Evolutionary conservation across 2,888 invertebrate species (phyloP), one percentile per base, ranked within the genome.

Genomic region (Phortica magna): DNA sequence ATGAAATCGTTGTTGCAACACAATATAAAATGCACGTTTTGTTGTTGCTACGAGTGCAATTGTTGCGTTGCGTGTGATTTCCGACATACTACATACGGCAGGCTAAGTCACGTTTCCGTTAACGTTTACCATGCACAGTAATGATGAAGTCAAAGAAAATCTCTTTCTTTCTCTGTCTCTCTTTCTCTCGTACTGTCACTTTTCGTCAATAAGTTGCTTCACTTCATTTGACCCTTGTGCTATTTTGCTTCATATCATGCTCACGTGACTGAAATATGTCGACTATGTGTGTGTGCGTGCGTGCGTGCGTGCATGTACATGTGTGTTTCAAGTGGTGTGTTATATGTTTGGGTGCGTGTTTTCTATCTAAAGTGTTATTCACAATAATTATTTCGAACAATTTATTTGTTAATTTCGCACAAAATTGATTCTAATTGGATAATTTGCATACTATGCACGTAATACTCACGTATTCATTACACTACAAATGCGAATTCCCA

Each of bases 351-450:
- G 10, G 10, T 59, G 17, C 61, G 61, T 61, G 48, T 48, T 48
- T 48, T 48, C 10, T 48, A 14, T 48, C 48, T 14, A 48, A 48
- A 48, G 48, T 22, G 61, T 22, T 61, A 61, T 61, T 10, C 61
- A 7, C 22, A 61, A 61, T 61, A 61, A 61, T 61, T 61, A 61
- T 61, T 61, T 19, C 61, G 10, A 61, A 22, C 61, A 61, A 61
- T 61, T 61, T 61, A 61, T 61, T 61, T 61, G 61, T 61, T 22
- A 22, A 61, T 61, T 61, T 61, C 22, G 19, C 70, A 79, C 70
- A 77, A 83, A 81, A 82, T 83, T 83, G 83, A 82, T 83, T 78
- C 77, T 81, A 83, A 84, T 83, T 83, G 79, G 80, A 82, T 81
- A 80, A 82, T 83, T 83, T 82, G 84, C 84, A 84, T 81, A 81